Conservation (phyloP, 92 coral and sea anemone genomes). For the Porites evermanni region DNA sequence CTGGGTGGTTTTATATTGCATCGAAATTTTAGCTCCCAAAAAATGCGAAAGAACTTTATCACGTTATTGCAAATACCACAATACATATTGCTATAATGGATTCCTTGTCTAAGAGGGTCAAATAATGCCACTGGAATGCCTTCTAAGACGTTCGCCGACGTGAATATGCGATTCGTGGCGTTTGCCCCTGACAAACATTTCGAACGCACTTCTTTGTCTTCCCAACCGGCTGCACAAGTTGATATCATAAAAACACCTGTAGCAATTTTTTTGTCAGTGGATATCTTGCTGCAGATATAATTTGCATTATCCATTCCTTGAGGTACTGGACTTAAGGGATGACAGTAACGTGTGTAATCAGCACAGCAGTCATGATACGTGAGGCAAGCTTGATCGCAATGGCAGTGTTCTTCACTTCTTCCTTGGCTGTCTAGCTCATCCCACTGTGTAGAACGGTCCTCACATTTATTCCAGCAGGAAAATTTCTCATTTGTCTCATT, state of each 20-base stretch:
- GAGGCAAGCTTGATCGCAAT: constrained; percentile 74
- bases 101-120: not conserved
- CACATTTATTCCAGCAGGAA: constrained; percentile 42
- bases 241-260: constrained; percentile 68
- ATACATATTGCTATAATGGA: constrained; percentile 66
- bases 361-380: constrained; percentile 77
- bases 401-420: constrained; percentile 54
- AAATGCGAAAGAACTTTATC: not conserved
- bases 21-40: constrained; percentile 56
- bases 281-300: constrained; percentile 36
- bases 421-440: constrained; percentile 8
- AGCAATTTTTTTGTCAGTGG: constrained; percentile 8
- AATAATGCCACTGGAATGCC: constrained; percentile 60
- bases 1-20: constrained; percentile 72
- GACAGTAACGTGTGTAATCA: constrained; percentile 61
- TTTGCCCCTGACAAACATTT: constrained; percentile 40
- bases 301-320: not conserved
- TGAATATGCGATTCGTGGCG: constrained; percentile 32
- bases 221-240: constrained; percentile 54
- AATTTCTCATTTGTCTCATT: not conserved
- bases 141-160: constrained; percentile 51
- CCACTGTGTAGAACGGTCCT: constrained; percentile 29
- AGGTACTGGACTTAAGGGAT: not conserved
- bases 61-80: constrained; percentile 68
- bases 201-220: constrained; percentile 10